phyloP scores from a whole-genome alignment of 2,113 vertebrate genomes.

The Paramormyrops kingsleyae region DNA sequence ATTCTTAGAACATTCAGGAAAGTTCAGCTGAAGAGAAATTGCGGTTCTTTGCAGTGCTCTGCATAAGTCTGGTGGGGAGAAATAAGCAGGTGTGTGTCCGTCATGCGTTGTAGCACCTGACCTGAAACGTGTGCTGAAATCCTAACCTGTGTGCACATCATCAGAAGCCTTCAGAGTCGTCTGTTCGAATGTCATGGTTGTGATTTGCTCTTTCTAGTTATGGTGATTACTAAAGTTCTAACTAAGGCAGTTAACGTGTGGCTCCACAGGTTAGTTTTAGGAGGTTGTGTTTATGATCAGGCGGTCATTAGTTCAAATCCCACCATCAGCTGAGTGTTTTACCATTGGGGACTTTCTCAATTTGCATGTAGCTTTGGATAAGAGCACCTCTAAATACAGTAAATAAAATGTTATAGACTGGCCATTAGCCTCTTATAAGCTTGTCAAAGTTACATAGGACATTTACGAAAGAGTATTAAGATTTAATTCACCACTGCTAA shows the following conservation, averaged over 20 bases:
- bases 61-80: not conserved
- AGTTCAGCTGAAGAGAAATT: not conserved
- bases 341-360: not conserved
- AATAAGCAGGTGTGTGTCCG: not conserved
- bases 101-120: not conserved
- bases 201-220: not conserved
- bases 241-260: not conserved
- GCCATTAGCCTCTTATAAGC: not conserved
- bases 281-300: not conserved
- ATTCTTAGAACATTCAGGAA: not conserved
- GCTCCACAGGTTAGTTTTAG: not conserved
- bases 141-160: not conserved
- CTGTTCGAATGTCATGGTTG: not conserved
- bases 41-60: not conserved
- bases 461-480: not conserved
- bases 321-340: not conserved
- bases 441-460: not conserved
- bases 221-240: not conserved
- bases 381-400: not conserved
- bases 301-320: not conserved
- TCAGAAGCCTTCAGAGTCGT: not conserved
- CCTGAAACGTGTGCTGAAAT: not conserved
- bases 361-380: not conserved
- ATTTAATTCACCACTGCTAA: not conserved
- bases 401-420: not conserved